Percentiles rank a stretch among this genome's conserved stretches.
Evolutionary conservation across 2,888 invertebrate genomes (phyloP).

Genomic region (Odontocerum albicorne): DNA sequence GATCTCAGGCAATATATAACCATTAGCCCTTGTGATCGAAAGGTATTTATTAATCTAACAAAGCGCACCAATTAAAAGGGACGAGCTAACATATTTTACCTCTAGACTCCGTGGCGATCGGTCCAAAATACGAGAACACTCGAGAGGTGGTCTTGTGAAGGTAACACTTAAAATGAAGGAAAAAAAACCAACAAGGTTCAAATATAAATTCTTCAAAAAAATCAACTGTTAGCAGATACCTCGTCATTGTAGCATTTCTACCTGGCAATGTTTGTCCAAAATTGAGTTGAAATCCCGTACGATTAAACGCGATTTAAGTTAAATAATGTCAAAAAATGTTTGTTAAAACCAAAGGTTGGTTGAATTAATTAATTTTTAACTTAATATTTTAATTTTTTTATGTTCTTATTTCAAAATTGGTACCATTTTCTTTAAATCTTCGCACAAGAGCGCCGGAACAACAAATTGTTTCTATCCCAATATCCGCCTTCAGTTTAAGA

Average conservation of each 20-base stretch:
- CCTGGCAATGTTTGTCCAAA: neutral
- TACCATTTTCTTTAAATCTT: too few species aligned
- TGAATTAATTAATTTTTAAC: too few species aligned
- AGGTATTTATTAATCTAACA: conserved; percentile 11
- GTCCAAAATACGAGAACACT: conserved; percentile 10
- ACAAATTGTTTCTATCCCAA: too few species aligned
- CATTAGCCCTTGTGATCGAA: conserved; percentile 14
- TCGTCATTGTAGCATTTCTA: conserved; percentile 4
- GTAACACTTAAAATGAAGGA: conserved; percentile 32
- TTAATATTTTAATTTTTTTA: too few species aligned
- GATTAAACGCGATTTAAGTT: too few species aligned
- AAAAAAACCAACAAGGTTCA: conserved; percentile 29
- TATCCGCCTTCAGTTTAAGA: too few species aligned
- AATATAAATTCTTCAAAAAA: conserved; percentile 32
- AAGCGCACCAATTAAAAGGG: conserved; percentile 17
- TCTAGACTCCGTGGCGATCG: neutral
- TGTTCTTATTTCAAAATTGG: too few species aligned
- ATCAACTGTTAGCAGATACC: conserved; percentile 19
- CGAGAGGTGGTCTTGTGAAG: conserved; percentile 30
- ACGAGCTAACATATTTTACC: conserved; percentile 11
- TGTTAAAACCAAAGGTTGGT: too few species aligned
- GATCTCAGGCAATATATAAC: conserved; percentile 1
- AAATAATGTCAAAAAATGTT: too few species aligned
- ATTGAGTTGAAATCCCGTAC: too few species aligned
- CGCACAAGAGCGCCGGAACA: too few species aligned